phyloP scores from a whole-genome alignment of 2,113 vertebrate species.

The Calidris pygmaea region DNA sequence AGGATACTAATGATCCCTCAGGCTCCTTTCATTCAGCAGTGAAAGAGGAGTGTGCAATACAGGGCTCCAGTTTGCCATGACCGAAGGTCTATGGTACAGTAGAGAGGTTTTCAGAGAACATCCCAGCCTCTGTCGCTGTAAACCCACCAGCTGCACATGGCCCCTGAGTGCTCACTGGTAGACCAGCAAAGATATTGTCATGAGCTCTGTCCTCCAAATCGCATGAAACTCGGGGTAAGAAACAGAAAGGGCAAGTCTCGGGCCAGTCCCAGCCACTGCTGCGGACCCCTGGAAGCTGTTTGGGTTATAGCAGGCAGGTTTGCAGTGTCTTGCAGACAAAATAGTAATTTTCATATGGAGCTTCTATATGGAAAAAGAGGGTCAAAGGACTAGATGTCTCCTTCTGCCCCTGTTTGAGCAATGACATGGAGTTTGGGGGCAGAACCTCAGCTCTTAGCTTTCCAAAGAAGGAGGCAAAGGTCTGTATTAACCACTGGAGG shows the following conservation, averaged over 20 bases:
- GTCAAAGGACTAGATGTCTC: neutral
- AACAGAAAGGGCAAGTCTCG: neutral
- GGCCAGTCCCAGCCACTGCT: neutral
- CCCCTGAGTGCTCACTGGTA: neutral
- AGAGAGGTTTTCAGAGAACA: neutral
- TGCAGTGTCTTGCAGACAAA: neutral
- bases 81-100: neutral
- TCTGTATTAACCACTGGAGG: neutral
- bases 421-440: neutral
- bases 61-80: neutral
- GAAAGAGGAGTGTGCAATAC: neutral
- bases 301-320: neutral
- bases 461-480: neutral
- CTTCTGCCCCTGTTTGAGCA: fast-evolving
- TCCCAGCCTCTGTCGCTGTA: neutral
- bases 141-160: neutral
- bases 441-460: neutral
- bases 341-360: neutral
- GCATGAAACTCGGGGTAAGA: fast-evolving
- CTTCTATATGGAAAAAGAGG: neutral
- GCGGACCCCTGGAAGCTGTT: neutral
- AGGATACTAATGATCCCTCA: slow-evolving; percentile 74
- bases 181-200: neutral
- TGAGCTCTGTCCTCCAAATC: neutral
- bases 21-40: slow-evolving; percentile 60